Evolutionary conservation across 2,888 invertebrate species (phyloP), one percentile per base, ranked within the genome.

Genomic region (Cataglyphis altisquamis): DNA sequence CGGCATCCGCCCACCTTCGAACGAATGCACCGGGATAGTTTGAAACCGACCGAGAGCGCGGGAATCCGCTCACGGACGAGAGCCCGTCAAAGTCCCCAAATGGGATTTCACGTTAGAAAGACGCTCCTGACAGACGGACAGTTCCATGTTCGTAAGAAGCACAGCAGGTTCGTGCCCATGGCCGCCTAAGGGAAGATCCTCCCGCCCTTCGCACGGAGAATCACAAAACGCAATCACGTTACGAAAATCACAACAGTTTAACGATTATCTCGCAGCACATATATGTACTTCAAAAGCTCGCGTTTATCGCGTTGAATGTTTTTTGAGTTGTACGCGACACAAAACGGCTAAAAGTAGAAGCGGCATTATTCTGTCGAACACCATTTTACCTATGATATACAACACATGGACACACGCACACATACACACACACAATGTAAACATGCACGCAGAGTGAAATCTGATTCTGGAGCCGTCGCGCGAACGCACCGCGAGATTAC

Each of bases 1-100:
- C 89, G 86, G 87, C 87, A 89, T 89, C 89, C 89, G 90, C 89
- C 89, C 90, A 90, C 87, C 87, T 83, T 72, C 72, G 68, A 82
- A 63, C 62, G 63, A 75, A 81, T 81, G 55, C 81, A 75, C 81
- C 64, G 15, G 52, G 81, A 75, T 75, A 63, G 29, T 75, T 64
- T 12, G 64, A 64, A 75, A 75, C 29, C 39, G 55, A 81, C 29
- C 75, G 77, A 81, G 80, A 80, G 81, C 77, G 75, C 81, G 81
- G 77, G 77, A 77, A 81, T 81, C 57, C 41, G 74, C 74, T 81
- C 66, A 48, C 52, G 62, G 48, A 55, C 48, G 78, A 80, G 66
- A 78, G 29, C 41, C 74, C 64, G 78, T 75, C 64, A 78, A 78
- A 64, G 66, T 82, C 41, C 41, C 81, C 41, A 36, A 66, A 78